A percentile compares a stretch with the other conserved stretches of the same genome.
phyloP scores from a whole-genome alignment of 2,797 vertebrate genomes.

The Crenuchus spilurus region DNA sequence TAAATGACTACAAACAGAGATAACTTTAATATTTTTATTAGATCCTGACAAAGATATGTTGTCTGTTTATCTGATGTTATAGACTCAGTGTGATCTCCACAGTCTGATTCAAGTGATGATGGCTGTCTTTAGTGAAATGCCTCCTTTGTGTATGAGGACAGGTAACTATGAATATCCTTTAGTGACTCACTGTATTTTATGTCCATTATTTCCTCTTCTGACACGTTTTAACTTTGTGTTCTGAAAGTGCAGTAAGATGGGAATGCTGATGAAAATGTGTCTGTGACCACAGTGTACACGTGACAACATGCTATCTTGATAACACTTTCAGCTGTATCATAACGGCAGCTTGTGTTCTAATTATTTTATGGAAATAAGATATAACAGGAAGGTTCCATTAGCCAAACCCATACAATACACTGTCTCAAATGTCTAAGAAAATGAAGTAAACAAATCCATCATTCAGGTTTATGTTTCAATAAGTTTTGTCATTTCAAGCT shows the following conservation, averaged over 20 bases:
- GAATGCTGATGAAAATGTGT: neutral
- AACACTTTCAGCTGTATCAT: neutral
- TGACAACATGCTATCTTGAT: neutral
- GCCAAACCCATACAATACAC: neutral
- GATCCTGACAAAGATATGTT: neutral
- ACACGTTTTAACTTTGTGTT: neutral
- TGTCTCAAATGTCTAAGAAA: neutral
- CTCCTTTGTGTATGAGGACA: conserved; percentile 82
- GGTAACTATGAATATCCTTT: conserved; percentile 76
- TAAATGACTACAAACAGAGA: too few relatives aligned
- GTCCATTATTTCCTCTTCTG: neutral
- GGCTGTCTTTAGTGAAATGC: conserved; percentile 85
- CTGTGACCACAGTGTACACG: neutral
- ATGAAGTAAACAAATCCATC: conserved; percentile 2
- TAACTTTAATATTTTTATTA: too few relatives aligned
- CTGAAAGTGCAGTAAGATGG: neutral
- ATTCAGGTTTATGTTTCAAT: too few relatives aligned
- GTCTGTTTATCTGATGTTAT: conserved; percentile 1
- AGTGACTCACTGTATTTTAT: neutral
- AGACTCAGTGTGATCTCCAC: conserved; percentile 87
- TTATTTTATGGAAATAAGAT: neutral
- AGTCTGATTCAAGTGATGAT: conserved; percentile 90
- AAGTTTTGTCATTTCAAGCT: too few relatives aligned
- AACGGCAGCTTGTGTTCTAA: conserved; percentile 12
- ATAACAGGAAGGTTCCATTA: neutral